Base-by-base conservation (phyloP, 53 echinoderm and acorn worm species). In the Antedon mediterranea region DNA sequence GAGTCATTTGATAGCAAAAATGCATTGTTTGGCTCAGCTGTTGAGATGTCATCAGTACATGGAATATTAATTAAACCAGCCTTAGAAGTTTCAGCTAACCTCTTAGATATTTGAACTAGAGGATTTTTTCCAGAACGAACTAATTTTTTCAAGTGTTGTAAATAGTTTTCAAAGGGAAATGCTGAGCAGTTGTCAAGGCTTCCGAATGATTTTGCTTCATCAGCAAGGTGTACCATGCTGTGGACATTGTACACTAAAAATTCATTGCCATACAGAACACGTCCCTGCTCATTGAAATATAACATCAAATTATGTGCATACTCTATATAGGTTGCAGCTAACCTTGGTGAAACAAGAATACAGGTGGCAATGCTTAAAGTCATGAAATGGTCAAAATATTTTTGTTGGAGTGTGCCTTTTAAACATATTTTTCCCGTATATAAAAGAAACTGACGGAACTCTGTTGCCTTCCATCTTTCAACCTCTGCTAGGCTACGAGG, bases 161-260 rank as follows among this genome's bases (percentile, higher is more conserved):
- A 72, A 73, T 83, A 87, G 74, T 85, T 85, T 71, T 90, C 90
- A 82, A 90, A 90, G 28, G 85, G 81, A 71, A 90, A 90, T 76
- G 90, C 87, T 81, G 82, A 76, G 43, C 79, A 90, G 4, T 15
- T 30, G 74, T 90, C 79, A 9, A 90, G 18, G 31, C 77, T 71
- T 31, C 90, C 84, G 74, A 79, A 82, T 79, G 34, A 72, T 31
- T 42, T 33, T 32, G 84, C 87, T 31, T 87, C 90, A 84, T 82
- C 87, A 3, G 87, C 82, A 79, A 90, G 79, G 31, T 90, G 90
- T 6, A 87, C 74, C 84, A 90, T 82, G 29, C 84, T 82, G 78
- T 90, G 90, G 28, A 90, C 87, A 77, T 90, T 90, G 70, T 89
- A 89, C 20, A 84, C 87, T 34, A 90, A 73, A 74, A 90, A 87